Evolutionary conservation across 1,140 invertebrate species (phyloP).

Genomic region (Scaptomyza montana): DNA sequence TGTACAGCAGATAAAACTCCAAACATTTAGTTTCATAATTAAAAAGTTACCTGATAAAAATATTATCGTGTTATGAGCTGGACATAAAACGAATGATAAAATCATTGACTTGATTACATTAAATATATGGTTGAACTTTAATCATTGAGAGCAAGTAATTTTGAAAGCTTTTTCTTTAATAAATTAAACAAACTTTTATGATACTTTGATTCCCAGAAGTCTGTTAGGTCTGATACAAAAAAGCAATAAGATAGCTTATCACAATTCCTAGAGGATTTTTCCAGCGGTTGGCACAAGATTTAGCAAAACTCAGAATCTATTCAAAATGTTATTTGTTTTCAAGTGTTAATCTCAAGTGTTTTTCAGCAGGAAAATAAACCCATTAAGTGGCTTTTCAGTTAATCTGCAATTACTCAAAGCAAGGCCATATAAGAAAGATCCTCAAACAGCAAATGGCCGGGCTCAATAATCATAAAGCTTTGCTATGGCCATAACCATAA

Average conservation of each 20-base stretch:
- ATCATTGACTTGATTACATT: too few species aligned
- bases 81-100: too few species aligned
- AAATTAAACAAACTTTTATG: not conserved
- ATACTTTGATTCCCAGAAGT: conserved; percentile 4
- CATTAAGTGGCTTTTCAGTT: conserved; percentile 29
- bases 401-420: conserved; percentile 28
- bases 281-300: not conserved
- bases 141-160: too few species aligned
- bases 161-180: too few species aligned
- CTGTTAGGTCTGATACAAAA: not conserved
- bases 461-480: conserved; percentile 56
- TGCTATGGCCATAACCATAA: conserved; percentile 47
- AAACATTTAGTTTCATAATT: too few species aligned
- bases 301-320: not conserved
- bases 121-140: too few species aligned
- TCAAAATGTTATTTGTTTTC: not conserved
- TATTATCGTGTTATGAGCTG: too few species aligned
- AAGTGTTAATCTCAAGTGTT: conserved; percentile 11
- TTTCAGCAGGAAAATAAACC: conserved; percentile 9
- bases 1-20: too few species aligned
- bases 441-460: conserved; percentile 19
- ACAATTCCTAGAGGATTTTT: conserved; percentile 11
- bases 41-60: too few species aligned
- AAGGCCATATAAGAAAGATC: conserved; percentile 19
- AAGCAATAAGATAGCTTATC: conserved; percentile 21